Evolutionary conservation across 2,888 invertebrate species (phyloP), one percentile per base, ranked within the genome.

Genomic region (Sminthurinus aureus): DNA sequence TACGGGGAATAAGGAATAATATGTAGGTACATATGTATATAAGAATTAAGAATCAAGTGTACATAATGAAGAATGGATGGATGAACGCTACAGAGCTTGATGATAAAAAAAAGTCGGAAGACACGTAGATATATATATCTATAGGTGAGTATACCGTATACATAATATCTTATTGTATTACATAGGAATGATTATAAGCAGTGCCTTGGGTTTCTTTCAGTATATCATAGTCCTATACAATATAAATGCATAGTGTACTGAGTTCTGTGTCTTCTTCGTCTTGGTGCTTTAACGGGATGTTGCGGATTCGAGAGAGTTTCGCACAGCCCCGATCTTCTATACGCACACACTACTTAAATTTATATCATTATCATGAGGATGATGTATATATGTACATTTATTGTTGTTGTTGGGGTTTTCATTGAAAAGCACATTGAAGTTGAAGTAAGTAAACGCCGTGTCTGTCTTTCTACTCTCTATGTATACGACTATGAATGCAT

Each of bases 211-310:
- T 38, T 38, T 38, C 38, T 38, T 38, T 38, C 38, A 69, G 20
- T 11, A 20, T 20, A 69, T 69, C 1, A 4, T 20, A 20, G n/a
- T 22, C 3, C n/a, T 15, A 20, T 22, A 20, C 22, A 20, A n/a
- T 20, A 20, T 69, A 69, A 13, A 58, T 58, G 18, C 58, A 58
- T 58, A 58, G 13, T 6, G 18, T 18, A 58, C 58, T 6, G 67
- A 69, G 67, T 22, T 69, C 67, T 69, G 4, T 11, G 38, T 67
- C 67, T 38, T 67, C 13, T 11, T 67, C 58, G 38, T 79, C 18
- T 22, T 58, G 52, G 77, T 58, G 18, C 77, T 24, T 79, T 79
- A 79, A 79, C 79, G 79, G 79, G 69, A 79, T 20, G 69, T 50
- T 79, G 79, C 69, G 79, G 79, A 20, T 69, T 11, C 20, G 52